Conservation (phyloP, 2,797 vertebrate species). For the Chaetophractus vellerosus region DNA sequence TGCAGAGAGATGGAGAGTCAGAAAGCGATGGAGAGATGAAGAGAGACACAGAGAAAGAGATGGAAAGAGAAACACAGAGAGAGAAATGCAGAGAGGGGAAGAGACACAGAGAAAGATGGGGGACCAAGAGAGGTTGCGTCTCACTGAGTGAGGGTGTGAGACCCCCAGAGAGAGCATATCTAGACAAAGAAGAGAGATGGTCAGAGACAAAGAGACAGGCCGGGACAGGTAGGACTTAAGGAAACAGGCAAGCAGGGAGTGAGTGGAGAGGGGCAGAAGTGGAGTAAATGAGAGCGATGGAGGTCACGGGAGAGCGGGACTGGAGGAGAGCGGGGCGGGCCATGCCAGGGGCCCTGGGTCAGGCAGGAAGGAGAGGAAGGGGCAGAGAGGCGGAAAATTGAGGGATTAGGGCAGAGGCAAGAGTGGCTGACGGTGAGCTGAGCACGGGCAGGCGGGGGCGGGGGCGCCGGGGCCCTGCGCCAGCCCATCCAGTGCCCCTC, state of each 20-base stretch:
- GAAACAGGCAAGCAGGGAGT: not conserved
- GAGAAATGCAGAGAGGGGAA: not conserved
- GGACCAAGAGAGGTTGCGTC: not conserved
- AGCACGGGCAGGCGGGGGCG: not conserved
- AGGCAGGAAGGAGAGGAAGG: conserved; percentile 49
- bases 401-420: conserved; percentile 79
- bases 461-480: too few relatives aligned
- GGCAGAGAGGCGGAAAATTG: conserved; percentile 85
- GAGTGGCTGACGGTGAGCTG: not conserved
- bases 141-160: not conserved
- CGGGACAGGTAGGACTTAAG: not conserved
- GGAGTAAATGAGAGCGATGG: conserved; percentile 47
- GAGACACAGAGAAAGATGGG: too few relatives aligned
- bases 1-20: too few relatives aligned
- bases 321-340: not conserved
- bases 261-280: not conserved
- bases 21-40: not conserved
- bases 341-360: not conserved
- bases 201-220: not conserved
- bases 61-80: not conserved
- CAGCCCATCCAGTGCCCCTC: not conserved
- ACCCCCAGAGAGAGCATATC: not conserved
- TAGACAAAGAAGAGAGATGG: not conserved
- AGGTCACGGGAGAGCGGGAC: conserved; percentile 9
- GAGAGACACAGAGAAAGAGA: too few relatives aligned